phyloP scores from a whole-genome alignment of 2,888 invertebrate genomes.

The Fissipunctia ypsillon region DNA sequence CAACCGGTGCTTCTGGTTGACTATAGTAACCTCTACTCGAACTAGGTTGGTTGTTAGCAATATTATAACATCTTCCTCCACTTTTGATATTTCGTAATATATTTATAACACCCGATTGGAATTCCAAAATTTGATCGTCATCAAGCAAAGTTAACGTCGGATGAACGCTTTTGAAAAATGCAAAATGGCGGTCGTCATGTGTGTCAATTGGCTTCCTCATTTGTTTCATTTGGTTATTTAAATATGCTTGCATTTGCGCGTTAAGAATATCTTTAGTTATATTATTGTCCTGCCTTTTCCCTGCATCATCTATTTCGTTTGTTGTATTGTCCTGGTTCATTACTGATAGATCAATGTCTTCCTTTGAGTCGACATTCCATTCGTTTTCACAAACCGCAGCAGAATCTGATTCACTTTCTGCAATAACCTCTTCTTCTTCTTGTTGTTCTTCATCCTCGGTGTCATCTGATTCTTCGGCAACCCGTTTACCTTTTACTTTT shows the following conservation, averaged over 20 bases:
- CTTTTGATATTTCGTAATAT: slow-evolving; percentile 62
- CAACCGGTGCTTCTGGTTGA: not conserved
- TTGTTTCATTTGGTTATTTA: not conserved
- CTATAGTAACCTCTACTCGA: not conserved
- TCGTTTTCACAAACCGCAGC: slow-evolving; percentile 20
- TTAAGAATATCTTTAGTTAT: not conserved
- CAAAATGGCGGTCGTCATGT: slow-evolving; percentile 35
- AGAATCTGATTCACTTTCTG: slow-evolving; percentile 29
- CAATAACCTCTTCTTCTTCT: slow-evolving; percentile 14
- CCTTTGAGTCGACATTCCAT: slow-evolving; percentile 28
- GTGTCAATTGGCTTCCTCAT: not conserved
- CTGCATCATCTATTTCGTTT: slow-evolving; percentile 7
- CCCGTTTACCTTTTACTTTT: not conserved
- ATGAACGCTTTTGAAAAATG: slow-evolving; percentile 57
- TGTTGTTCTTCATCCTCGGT: slow-evolving; percentile 3
- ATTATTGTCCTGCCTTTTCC: not conserved
- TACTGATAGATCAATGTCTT: slow-evolving; percentile 3
- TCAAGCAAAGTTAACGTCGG: slow-evolving; percentile 52
- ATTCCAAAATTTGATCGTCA: slow-evolving; percentile 61
- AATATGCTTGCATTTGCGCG: slow-evolving; percentile 1
- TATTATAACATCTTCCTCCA: slow-evolving; percentile 21
- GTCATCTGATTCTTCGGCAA: not conserved
- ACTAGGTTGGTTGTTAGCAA: slow-evolving; percentile 1
- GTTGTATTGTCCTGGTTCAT: slow-evolving; percentile 3
- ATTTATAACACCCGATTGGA: slow-evolving; percentile 62